Percentiles rank a stretch among this genome's conserved stretches.
Conservation (phyloP, 2,888 invertebrate genomes). For the Thereva unica region DNA sequence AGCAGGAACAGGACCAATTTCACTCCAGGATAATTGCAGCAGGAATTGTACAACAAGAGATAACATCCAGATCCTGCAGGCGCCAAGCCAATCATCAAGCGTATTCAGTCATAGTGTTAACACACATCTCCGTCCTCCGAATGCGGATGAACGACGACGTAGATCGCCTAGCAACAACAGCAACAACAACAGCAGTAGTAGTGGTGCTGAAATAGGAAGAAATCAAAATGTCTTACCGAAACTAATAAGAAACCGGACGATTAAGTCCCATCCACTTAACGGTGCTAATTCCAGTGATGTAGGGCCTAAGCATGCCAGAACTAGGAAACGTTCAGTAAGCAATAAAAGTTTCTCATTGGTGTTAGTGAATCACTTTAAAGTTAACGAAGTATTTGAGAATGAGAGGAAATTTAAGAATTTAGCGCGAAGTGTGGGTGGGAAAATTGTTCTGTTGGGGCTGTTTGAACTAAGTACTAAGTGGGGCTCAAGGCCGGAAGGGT, state of each 20-base stretch:
- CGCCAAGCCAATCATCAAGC: neutral
- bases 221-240: constrained; percentile 14
- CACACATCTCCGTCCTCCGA: constrained; percentile 36
- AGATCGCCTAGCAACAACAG: neutral
- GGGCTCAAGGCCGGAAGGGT: constrained; percentile 69
- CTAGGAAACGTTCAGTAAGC: constrained; percentile 31
- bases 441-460: constrained; percentile 73
- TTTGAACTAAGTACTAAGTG: constrained; percentile 75
- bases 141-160: constrained; percentile 4
- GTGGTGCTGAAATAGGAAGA: too few relatives aligned
- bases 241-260: constrained; percentile 19
- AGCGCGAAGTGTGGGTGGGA: constrained; percentile 50
- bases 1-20: constrained; percentile 2
- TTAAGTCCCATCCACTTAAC: neutral
- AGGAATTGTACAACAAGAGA: neutral
- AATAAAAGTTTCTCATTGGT: constrained; percentile 40
- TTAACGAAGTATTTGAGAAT: constrained; percentile 57
- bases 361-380: constrained; percentile 51
- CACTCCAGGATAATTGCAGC: neutral
- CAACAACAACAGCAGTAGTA: too few relatives aligned
- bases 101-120: constrained; percentile 29
- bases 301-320: constrained; percentile 19
- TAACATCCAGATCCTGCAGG: neutral
- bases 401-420: constrained; percentile 52
- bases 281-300: constrained; percentile 7